These are phyloP conservation scores for Piliocolobus tephrosceles DNA, from an alignment of 2,113 vertebrate species.

Conservation along the genomic window DNA sequence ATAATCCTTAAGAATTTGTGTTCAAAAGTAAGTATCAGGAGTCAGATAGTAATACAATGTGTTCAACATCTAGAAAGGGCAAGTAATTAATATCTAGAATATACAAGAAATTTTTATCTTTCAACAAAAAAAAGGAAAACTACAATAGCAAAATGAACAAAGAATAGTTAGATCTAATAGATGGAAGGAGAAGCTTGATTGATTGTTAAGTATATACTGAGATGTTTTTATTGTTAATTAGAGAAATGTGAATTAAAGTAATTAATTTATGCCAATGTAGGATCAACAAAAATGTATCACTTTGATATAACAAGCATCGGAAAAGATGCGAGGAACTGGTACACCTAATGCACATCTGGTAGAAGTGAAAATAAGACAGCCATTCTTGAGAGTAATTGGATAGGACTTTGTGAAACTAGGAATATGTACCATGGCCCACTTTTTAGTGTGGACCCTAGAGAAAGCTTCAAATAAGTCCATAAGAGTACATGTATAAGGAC, in stretches of 20 bases:
- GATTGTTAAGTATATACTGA: not conserved
- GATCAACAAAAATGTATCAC: not conserved
- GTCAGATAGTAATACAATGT: not conserved
- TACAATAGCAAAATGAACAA: not conserved
- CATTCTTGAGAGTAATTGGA: not conserved
- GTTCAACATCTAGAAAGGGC: not conserved
- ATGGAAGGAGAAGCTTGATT: not conserved
- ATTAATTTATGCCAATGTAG: not conserved
- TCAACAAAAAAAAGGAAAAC: too few relatives aligned
- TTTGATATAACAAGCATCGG: not conserved
- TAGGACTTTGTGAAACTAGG: not conserved
- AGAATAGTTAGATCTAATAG: not conserved
- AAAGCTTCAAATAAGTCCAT: not conserved
- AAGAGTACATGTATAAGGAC: not conserved
- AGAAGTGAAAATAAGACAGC: not conserved
- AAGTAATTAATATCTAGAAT: too few relatives aligned
- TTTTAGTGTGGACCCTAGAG: not conserved
- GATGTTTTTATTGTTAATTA: not conserved
- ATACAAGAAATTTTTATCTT: too few relatives aligned
- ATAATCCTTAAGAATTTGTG: not conserved
- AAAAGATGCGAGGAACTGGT: not conserved
- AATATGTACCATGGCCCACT: not conserved
- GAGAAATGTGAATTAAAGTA: not conserved
- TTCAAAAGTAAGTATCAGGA: not conserved
- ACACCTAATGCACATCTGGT: not conserved